phyloP scores from a whole-genome alignment of 2,113 vertebrate species.

The Brachypodius melanocephalos region DNA sequence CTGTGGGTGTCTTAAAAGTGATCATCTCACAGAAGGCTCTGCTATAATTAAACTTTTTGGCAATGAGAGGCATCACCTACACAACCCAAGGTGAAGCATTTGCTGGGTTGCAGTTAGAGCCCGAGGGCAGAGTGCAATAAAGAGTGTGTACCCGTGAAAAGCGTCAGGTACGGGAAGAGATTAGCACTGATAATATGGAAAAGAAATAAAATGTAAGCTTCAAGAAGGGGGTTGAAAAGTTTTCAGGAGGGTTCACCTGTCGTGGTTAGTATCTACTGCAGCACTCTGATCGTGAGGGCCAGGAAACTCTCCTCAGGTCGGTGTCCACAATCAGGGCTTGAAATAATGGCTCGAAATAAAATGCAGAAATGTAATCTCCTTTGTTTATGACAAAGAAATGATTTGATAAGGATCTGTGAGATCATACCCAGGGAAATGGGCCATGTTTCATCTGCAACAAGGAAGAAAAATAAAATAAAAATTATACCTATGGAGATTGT shows the following conservation, averaged over 20 bases:
- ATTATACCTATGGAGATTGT: background rate
- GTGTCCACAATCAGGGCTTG: background rate
- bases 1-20: background rate
- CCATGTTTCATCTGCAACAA: background rate
- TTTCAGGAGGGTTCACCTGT: background rate
- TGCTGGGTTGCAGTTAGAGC: background rate
- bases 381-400: background rate
- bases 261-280: background rate
- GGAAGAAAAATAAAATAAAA: background rate
- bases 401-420: conserved; percentile 28
- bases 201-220: background rate
- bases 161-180: background rate
- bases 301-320: background rate
- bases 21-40: background rate
- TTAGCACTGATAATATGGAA: background rate
- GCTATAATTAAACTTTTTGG: background rate
- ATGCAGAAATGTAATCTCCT: background rate
- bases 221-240: background rate
- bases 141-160: background rate
- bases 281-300: background rate
- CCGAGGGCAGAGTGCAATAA: background rate
- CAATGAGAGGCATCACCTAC: background rate
- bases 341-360: background rate
- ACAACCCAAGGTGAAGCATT: background rate
- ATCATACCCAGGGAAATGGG: background rate